Evolutionary conservation across 2,113 vertebrate species (phyloP).

Genomic region (Tupaia tana): DNA sequence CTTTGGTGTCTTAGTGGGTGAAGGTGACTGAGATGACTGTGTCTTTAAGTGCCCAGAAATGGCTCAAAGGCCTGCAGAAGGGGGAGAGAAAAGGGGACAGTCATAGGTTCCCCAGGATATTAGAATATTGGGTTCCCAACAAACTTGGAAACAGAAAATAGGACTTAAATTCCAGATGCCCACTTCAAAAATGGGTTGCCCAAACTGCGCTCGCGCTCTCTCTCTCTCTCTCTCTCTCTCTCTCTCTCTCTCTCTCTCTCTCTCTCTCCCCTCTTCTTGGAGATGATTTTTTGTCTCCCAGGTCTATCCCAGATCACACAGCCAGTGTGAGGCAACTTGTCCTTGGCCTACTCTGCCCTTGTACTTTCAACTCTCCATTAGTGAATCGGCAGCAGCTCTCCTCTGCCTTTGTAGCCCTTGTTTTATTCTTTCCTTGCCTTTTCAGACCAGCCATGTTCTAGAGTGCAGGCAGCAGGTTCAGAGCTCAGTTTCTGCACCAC

Average conservation of each 20-base stretch:
- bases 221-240: not conserved
- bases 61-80: not conserved
- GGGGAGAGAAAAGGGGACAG: fast-evolving
- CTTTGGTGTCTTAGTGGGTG: fast-evolving
- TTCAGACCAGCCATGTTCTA: not conserved
- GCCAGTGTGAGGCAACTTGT: fast-evolving
- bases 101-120: fast-evolving
- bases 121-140: not conserved
- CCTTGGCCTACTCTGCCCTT: fast-evolving
- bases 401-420: fast-evolving
- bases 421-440: not conserved
- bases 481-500: not conserved
- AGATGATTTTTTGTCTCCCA: not conserved
- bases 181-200: fast-evolving
- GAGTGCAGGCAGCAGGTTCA: too few species aligned
- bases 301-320: not conserved
- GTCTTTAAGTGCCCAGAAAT: fast-evolving
- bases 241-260: fast-evolving
- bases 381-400: fast-evolving
- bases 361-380: fast-evolving
- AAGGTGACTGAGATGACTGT: fast-evolving
- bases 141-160: not conserved
- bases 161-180: not conserved
- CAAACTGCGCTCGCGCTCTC: fast-evolving
- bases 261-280: not conserved